phyloP scores from a whole-genome alignment of 2,113 vertebrate genomes.

The Sebastes schlegelii region DNA sequence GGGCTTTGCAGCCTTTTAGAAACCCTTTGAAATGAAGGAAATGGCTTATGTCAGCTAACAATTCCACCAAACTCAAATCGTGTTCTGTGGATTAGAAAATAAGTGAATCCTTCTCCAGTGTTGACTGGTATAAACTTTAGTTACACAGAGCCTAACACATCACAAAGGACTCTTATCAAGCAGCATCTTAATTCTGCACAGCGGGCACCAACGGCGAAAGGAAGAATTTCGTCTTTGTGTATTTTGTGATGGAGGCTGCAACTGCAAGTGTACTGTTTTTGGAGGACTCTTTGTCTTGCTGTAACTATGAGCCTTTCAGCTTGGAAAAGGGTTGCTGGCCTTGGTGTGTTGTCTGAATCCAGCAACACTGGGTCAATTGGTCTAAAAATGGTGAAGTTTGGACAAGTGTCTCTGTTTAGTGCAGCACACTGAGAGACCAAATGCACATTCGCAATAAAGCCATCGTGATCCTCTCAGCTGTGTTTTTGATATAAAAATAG shows the following conservation, averaged over 20 bases:
- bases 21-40: conserved; percentile 63
- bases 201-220: background rate
- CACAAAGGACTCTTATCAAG: conserved; percentile 36
- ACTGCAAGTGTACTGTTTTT: conserved; percentile 33
- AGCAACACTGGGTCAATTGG: conserved; percentile 16
- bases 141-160: conserved; percentile 18
- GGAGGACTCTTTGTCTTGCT: conserved; percentile 17
- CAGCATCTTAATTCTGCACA: conserved; percentile 31
- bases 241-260: conserved; percentile 31
- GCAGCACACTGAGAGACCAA: conserved; percentile 7
- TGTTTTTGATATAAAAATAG: conserved; percentile 57
- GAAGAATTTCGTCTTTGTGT: conserved; percentile 27
- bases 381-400: conserved; percentile 37
- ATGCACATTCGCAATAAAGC: conserved; percentile 24
- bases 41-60: conserved; percentile 61
- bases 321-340: conserved; percentile 29
- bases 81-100: conserved; percentile 56
- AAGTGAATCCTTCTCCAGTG: conserved; percentile 36
- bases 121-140: conserved; percentile 34
- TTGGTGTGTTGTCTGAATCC: conserved; percentile 36
- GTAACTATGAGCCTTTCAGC: conserved; percentile 25
- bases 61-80: conserved; percentile 59
- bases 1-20: conserved; percentile 54
- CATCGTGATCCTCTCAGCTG: conserved; percentile 9
- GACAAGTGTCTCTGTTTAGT: conserved; percentile 22